phyloP scores from a whole-genome alignment of 2,113 vertebrate species.

The Etheostoma spectabile region DNA sequence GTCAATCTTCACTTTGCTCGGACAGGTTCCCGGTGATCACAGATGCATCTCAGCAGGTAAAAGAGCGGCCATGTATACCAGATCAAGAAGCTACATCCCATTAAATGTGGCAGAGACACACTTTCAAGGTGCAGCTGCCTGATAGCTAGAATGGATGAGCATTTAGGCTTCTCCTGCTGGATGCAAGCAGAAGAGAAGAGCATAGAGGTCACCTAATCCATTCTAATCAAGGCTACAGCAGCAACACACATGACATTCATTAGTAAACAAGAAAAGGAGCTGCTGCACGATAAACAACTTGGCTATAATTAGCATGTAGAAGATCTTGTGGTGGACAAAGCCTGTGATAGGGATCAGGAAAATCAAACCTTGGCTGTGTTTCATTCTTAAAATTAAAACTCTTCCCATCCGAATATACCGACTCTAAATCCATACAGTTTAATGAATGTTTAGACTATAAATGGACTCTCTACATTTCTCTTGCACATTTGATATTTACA shows the following conservation, averaged over 20 bases:
- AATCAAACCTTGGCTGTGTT: conserved; percentile 52
- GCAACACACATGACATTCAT: conserved; percentile 79
- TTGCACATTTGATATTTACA: conserved; percentile 65
- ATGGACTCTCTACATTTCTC: conserved; percentile 35
- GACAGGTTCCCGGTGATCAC: conserved; percentile 49
- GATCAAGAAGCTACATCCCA: conserved; percentile 60
- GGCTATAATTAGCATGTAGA: conserved; percentile 79
- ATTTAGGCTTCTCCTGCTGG: conserved; percentile 51
- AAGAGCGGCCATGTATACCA: conserved; percentile 9
- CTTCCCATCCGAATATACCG: conserved; percentile 43
- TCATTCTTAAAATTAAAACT: conserved; percentile 42
- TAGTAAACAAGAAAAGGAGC: conserved; percentile 79
- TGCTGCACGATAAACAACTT: conserved; percentile 69
- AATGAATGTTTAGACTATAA: conserved; percentile 50
- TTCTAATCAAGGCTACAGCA: conserved; percentile 81
- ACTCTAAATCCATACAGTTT: conserved; percentile 30
- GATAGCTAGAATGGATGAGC: conserved; percentile 57
- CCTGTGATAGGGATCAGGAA: conserved; percentile 68
- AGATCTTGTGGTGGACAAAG: conserved; percentile 66
- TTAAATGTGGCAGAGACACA: conserved; percentile 52
- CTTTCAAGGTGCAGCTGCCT: conserved; percentile 60
- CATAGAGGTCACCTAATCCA: conserved; percentile 79
- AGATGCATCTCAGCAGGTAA: conserved; percentile 57
- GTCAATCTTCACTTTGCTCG: conserved; percentile 23
- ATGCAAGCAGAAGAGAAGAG: conserved; percentile 59